A percentile compares a stretch with the other conserved stretches of the same genome.
phyloP scores from a whole-genome alignment of 2,797 vertebrate genomes.

The Clarias pachynema region DNA sequence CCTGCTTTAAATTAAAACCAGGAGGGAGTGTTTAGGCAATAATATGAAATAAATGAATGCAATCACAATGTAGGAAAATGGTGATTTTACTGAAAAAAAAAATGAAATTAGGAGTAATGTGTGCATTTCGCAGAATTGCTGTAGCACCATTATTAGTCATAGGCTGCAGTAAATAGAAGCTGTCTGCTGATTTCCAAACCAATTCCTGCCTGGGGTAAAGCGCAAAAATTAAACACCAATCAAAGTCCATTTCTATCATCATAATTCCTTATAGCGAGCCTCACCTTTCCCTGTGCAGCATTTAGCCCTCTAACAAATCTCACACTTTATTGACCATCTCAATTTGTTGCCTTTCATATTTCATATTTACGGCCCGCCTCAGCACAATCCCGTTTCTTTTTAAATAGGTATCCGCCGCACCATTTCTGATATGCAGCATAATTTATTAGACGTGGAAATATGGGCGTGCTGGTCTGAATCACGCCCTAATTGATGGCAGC shows the following conservation, averaged over 20 bases:
- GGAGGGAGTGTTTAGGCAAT: conserved; percentile 77
- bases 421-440: conserved; percentile 83
- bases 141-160: conserved; percentile 81
- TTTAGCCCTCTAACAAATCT: conserved; percentile 85
- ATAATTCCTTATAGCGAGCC: conserved; percentile 85
- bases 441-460: conserved; percentile 92
- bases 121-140: conserved; percentile 81
- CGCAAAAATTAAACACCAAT: conserved; percentile 84
- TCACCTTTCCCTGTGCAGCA: conserved; percentile 78
- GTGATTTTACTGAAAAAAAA: conserved; percentile 93
- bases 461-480: conserved; percentile 78
- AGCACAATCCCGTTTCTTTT: conserved; percentile 79
- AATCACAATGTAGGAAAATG: conserved; percentile 91
- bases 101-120: conserved; percentile 89
- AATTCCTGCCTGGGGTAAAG: conserved; percentile 71
- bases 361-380: conserved; percentile 87
- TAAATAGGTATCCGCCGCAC: conserved; percentile 84
- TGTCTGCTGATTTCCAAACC: conserved; percentile 74
- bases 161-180: conserved; percentile 73
- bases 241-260: conserved; percentile 90
- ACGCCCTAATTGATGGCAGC: conserved; percentile 87
- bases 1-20: conserved; percentile 76
- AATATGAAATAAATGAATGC: conserved; percentile 93
- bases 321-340: conserved; percentile 89
- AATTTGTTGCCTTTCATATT: conserved; percentile 90